Conservation (phyloP, 2,113 vertebrate species). For the Donacobius atricapilla region DNA sequence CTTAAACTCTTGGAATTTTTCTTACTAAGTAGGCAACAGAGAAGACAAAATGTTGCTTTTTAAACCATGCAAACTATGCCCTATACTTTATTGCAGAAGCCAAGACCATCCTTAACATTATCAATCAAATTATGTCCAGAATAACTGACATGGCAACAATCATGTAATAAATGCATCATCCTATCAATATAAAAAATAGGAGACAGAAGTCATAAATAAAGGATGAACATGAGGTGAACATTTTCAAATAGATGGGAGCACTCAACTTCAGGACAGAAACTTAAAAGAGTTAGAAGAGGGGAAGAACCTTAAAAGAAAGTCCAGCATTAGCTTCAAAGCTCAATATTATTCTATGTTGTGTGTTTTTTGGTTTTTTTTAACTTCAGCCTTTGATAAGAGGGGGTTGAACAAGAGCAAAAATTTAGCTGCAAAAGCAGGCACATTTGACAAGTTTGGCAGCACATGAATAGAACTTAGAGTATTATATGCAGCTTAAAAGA, state of each 20-base stretch:
- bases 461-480: slow-evolving; percentile 5
- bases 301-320: neutral
- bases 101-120: neutral
- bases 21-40: neutral
- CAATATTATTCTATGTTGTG: neutral
- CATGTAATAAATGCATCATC: neutral
- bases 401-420: neutral
- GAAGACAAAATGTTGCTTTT: neutral
- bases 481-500: slow-evolving; percentile 36
- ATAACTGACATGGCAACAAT: neutral
- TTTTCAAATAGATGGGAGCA: neutral
- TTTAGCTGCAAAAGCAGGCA: neutral
- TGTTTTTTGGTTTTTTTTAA: neutral
- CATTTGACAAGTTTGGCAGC: neutral
- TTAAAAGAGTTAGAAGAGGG: neutral
- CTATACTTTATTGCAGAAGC: neutral
- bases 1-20: neutral
- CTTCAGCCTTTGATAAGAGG: neutral
- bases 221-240: neutral
- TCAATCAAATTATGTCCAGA: neutral
- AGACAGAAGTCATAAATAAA: neutral
- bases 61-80: neutral
- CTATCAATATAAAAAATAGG: neutral
- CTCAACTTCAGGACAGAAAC: neutral
- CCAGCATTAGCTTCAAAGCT: neutral